Conservation (phyloP, 2,888 invertebrate species). For the Drosophila kanekoi region DNA sequence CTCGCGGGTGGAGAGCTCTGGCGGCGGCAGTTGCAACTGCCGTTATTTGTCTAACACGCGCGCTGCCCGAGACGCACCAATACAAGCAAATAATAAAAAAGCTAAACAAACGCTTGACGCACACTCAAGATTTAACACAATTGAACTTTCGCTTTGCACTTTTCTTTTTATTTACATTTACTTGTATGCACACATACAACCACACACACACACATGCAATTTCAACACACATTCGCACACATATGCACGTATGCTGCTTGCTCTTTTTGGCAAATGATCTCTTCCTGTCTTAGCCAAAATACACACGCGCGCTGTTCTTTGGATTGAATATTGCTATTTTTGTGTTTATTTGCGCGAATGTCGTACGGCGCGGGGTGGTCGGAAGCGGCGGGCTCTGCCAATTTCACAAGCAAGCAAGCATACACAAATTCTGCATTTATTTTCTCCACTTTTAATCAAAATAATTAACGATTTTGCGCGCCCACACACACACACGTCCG, state of each 20-base stretch:
- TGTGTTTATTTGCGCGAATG: constrained; percentile 45
- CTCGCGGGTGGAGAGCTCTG: constrained; percentile 6
- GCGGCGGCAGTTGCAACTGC: constrained; percentile 35
- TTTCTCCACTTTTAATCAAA: constrained; percentile 49
- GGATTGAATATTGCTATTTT: constrained; percentile 73
- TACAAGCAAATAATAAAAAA: constrained; percentile 25
- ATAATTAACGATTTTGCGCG: constrained; percentile 46
- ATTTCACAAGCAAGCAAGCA: constrained; percentile 43
- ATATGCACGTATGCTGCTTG: constrained; percentile 19
- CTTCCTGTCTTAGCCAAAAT: constrained; percentile 60
- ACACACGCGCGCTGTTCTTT: constrained; percentile 52
- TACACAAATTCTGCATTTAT: constrained; percentile 39
- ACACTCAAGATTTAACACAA: constrained; percentile 55
- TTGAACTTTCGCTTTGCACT: constrained; percentile 74
- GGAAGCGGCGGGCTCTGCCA: constrained; percentile 21
- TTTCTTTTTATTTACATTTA: constrained; percentile 63
- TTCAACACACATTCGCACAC: neutral
- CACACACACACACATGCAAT: constrained; percentile 8
- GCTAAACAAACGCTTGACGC: constrained; percentile 29
- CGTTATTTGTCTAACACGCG: constrained; percentile 49
- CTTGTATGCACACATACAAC: constrained; percentile 18
- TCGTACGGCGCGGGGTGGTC: constrained; percentile 3
- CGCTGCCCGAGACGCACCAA: constrained; percentile 12
- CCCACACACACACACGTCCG: constrained; percentile 32
- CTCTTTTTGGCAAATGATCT: constrained; percentile 66